phyloP scores from a whole-genome alignment of 2,797 vertebrate genomes.

The Myotis myotis region DNA sequence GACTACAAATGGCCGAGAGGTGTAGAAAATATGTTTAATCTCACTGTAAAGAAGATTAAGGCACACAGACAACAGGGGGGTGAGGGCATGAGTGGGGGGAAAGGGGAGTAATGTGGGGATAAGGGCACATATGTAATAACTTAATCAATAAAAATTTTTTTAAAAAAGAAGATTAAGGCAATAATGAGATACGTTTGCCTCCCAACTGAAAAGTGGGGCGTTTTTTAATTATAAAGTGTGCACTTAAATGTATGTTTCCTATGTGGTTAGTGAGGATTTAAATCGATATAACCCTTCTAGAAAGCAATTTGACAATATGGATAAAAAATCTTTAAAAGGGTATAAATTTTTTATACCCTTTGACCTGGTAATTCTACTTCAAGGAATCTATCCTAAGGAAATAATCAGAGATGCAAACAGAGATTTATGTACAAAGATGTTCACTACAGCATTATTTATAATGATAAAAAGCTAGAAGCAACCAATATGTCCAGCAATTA shows the following conservation, averaged over 20 bases:
- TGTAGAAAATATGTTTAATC: not conserved
- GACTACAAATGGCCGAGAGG: not conserved
- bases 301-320: constrained; percentile 42
- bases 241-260: constrained; percentile 18
- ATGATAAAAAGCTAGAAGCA: constrained; percentile 2
- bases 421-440: constrained; percentile 54
- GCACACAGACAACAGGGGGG: not conserved
- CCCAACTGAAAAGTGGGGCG: not conserved
- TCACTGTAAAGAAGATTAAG: not conserved
- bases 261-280: not conserved
- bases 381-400: constrained; percentile 41
- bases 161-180: not conserved
- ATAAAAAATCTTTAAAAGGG: constrained; percentile 38
- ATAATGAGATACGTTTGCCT: not conserved
- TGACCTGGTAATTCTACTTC: constrained; percentile 39
- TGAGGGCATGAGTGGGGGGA: too few relatives aligned
- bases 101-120: too few relatives aligned
- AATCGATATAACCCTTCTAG: constrained; percentile 20
- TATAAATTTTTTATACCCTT: not conserved
- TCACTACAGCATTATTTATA: constrained; percentile 54
- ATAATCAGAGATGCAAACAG: not conserved
- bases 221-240: constrained; percentile 3
- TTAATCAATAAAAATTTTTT: too few relatives aligned
- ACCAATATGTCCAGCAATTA: constrained; percentile 3
- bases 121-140: too few relatives aligned